Evolutionary conservation across 2,797 vertebrate genomes (phyloP), one percentile per base, ranked within the genome.

Genomic region (Scleropages formosus): DNA sequence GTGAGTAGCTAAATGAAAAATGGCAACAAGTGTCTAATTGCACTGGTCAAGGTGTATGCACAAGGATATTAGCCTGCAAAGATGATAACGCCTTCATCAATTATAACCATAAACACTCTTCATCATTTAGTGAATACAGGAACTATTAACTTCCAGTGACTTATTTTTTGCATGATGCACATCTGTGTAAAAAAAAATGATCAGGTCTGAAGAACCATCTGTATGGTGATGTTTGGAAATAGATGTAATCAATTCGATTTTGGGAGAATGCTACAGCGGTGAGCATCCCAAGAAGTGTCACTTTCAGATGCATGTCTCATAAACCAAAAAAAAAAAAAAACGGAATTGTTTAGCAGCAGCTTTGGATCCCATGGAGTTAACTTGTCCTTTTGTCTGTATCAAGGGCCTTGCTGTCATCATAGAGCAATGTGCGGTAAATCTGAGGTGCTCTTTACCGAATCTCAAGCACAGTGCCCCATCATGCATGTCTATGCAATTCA

Each of bases 51-150:
- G 47, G 13, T 22, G 10, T 44, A 10, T 31, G 39, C 20, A 68
- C 10, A 24, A 49, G 26, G 49, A 22, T 16, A 8, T 20, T 26
- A 61, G 10, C 59, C n/a, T 61, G 16, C 59, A 16, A 24, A 70
- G 47, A 58, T 31, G 24, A 71, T 71, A 71, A 56, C 68, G 16
- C 18, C 16, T 27, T 58, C 51, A 58, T 71, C 68, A 39, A 56
- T 71, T 58, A 71, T 26, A 71, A 26, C 22, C 26, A 18, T 58
- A 53, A 16, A 53, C 71, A 71, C 51, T 53, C 68, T 22, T 68
- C 66, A 49, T 68, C 16, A 18, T 31, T 26, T 27, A 51, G 69
- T 51, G 24, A 58, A 26, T 18, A 47, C 1, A 1, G 26, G 24
- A 3, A 24, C 13, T 26, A 24, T 70, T n/a, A 53, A 68, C 22